These are phyloP conservation scores for Epizoanthus ramosus DNA, from an alignment of 92 coral and sea anemone genomes.

Conservation along the genomic window DNA sequence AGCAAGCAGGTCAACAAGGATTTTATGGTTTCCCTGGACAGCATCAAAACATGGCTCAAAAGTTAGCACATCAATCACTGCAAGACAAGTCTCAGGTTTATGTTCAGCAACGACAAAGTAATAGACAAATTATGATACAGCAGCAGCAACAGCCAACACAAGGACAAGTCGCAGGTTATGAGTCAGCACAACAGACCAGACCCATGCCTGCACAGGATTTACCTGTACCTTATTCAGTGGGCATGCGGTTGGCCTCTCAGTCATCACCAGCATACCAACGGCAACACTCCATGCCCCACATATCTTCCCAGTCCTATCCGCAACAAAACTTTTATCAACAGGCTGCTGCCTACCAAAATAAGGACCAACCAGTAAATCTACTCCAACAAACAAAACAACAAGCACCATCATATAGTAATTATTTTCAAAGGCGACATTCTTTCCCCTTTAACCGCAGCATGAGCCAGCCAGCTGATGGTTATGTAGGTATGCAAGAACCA, in stretches of 20 bases:
- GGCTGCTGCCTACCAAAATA: slow-evolving; percentile 18
- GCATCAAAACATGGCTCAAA: slow-evolving; percentile 43
- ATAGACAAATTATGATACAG: slow-evolving; percentile 43
- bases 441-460: slow-evolving; percentile 76
- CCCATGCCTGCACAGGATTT: slow-evolving; percentile 49
- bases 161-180: slow-evolving; percentile 37
- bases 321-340: slow-evolving; percentile 39
- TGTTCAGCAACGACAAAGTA: slow-evolving; percentile 43
- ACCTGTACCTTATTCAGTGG: slow-evolving; percentile 47
- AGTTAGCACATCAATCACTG: slow-evolving; percentile 46
- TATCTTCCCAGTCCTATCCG: slow-evolving; percentile 24
- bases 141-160: slow-evolving; percentile 46
- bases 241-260: slow-evolving; percentile 50
- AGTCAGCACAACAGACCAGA: slow-evolving; percentile 51
- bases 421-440: slow-evolving; percentile 79
- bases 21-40: slow-evolving; percentile 56
- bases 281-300: slow-evolving; percentile 78
- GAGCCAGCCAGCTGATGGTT: slow-evolving; percentile 63
- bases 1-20: slow-evolving; percentile 55
- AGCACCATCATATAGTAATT: slow-evolving; percentile 37
- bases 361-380: slow-evolving; percentile 16
- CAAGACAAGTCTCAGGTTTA: slow-evolving; percentile 54
- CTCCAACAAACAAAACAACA: slow-evolving; percentile 35
- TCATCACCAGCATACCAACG: slow-evolving; percentile 62
- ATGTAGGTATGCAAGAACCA: slow-evolving; percentile 29